Evolutionary conservation across 2,888 invertebrate species (phyloP), one percentile per base, ranked within the genome.

Genomic region (Coelogynopora nodosa): DNA sequence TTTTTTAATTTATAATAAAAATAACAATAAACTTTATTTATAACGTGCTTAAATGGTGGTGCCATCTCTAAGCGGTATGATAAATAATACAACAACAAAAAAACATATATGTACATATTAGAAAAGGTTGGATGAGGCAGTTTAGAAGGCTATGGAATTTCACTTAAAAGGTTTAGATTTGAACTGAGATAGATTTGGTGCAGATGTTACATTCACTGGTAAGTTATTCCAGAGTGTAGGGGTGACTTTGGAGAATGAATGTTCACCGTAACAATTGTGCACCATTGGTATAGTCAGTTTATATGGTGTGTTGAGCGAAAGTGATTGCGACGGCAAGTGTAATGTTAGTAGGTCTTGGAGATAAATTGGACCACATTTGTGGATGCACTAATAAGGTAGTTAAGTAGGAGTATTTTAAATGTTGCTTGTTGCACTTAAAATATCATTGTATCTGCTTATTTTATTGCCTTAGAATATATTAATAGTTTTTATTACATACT

Each of bases 171-270:
- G 74, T 74, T 26, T 74, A 74, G 23, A 13, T 74, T 74, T 74
- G 27, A 74, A 74, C 27, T 74, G 74, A 26, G 27, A 13, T 5
- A 74, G 74, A 74, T 74, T 74, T 23, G 74, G 2, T 5, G 74
- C 74, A 74, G 74, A 74, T 74, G 23, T 74, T 26, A 74, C 74
- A 74, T 74, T 13, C 23, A 23, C 74, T 13, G 74, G 74, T 23
- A 74, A 23, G 74, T 74, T 74, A 74, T 74, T 74, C 74, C 74
- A 74, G 5, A 74, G 23, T 74, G 74, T 74, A n/a, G n/a, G n/a
- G n/a, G n/a, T n/a, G n/a, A n/a, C n/a, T n/a, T n/a, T 74, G 74
- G 74, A 74, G 23, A 74, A 74, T 74, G 74, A 74, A 74, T 26
- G 74, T 74, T 74, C 74, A 74, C 5, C 74, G 74, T 74, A 74